Conservation (phyloP, 2,113 vertebrate species). For the Malurus cyaneus region DNA sequence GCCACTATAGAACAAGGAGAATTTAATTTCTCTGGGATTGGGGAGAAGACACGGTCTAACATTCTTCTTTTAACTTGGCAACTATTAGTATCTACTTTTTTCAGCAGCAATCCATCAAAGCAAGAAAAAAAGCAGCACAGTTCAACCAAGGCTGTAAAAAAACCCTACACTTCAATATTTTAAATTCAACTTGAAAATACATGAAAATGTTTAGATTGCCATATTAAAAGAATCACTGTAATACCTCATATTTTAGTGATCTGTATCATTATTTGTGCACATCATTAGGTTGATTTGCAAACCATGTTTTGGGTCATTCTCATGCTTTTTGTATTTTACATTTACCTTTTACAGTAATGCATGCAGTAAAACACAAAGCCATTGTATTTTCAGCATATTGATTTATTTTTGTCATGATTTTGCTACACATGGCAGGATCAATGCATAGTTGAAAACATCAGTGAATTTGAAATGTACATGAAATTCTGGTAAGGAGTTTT, state of each 20-base stretch:
- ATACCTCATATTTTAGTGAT: neutral
- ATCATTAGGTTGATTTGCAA: neutral
- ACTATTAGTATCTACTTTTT: neutral
- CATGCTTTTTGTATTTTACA: neutral
- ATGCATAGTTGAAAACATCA: neutral
- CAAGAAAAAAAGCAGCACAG: neutral
- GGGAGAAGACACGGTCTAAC: neutral
- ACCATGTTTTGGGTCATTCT: neutral
- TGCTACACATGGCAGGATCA: neutral
- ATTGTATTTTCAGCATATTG: neutral
- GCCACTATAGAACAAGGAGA: neutral
- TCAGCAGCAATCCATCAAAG: neutral
- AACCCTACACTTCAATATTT: neutral
- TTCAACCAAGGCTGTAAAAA: neutral
- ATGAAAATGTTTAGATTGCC: neutral
- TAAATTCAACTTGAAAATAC: neutral
- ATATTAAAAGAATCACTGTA: neutral
- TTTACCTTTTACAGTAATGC: neutral
- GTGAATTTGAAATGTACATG: neutral
- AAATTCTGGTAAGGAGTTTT: neutral
- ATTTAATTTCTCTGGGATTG: neutral
- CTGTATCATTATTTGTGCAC: neutral
- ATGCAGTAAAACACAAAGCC: neutral
- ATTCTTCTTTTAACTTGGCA: neutral
- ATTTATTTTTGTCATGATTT: slow-evolving; percentile 1